A percentile compares a stretch with the other conserved stretches of the same genome.
These are phyloP conservation scores for Sthenelais limicola DNA, from an alignment of 2,888 invertebrate genomes.

Conservation along the genomic window DNA sequence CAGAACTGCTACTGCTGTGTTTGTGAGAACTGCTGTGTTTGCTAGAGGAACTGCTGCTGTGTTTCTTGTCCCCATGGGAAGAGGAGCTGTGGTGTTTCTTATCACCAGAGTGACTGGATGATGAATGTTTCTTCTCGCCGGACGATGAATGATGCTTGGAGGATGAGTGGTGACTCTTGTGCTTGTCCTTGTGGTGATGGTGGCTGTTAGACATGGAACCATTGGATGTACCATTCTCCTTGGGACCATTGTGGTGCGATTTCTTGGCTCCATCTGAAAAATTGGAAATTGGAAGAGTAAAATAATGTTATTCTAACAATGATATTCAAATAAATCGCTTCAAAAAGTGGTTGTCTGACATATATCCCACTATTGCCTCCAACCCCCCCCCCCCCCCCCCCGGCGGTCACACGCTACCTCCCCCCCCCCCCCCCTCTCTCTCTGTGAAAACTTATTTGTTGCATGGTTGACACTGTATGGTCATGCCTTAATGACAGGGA, in stretches of 20 bases:
- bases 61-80: constrained; percentile 41
- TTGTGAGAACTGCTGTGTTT: too few relatives aligned
- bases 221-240: constrained; percentile 20
- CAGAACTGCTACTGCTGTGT: not conserved
- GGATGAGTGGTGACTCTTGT: constrained; percentile 47
- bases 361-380: too few relatives aligned
- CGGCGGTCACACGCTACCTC: too few relatives aligned
- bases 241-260: not conserved
- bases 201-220: not conserved
- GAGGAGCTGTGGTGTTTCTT: constrained; percentile 46
- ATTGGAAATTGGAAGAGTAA: not conserved
- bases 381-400: too few relatives aligned
- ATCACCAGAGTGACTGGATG: constrained; percentile 35
- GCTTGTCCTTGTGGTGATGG: constrained; percentile 49
- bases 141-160: constrained; percentile 47
- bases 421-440: too few relatives aligned
- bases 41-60: not conserved
- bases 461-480: too few relatives aligned
- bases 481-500: too few relatives aligned
- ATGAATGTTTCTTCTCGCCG: constrained; percentile 33
- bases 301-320: not conserved
- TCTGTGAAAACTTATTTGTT: too few relatives aligned
- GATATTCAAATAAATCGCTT: too few relatives aligned
- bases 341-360: too few relatives aligned
- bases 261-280: constrained; percentile 19